Evolutionary conservation across 2,113 vertebrate genomes (phyloP).

Genomic region (Laterallus jamaicensis): DNA sequence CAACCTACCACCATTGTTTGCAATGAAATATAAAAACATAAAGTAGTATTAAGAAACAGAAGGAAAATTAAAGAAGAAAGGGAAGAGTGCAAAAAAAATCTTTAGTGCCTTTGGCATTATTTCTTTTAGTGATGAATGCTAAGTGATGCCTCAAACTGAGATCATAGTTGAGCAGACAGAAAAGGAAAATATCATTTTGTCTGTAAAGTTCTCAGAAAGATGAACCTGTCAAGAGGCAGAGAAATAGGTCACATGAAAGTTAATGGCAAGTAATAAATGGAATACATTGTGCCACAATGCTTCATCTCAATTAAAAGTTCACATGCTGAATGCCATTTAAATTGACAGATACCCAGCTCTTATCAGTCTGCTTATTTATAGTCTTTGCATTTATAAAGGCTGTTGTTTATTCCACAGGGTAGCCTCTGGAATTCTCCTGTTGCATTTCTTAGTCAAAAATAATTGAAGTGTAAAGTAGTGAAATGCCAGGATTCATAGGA

Average conservation of each 20-base stretch:
- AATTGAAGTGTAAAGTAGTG: conserved; percentile 61
- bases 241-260: conserved; percentile 66
- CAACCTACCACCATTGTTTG: not conserved
- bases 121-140: conserved; percentile 45
- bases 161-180: conserved; percentile 49
- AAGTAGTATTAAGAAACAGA: not conserved
- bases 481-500: conserved; percentile 63
- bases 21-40: not conserved
- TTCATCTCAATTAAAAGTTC: conserved; percentile 74
- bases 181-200: conserved; percentile 26
- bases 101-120: conserved; percentile 11
- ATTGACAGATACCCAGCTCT: conserved; percentile 30
- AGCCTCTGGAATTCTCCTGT: conserved; percentile 51
- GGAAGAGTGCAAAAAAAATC: not conserved
- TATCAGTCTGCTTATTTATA: conserved; percentile 37
- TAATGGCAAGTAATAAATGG: conserved; percentile 53
- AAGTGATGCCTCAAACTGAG: conserved; percentile 68
- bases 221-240: conserved; percentile 66
- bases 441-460: conserved; percentile 41
- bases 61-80: not conserved
- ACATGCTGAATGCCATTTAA: conserved; percentile 63
- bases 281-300: conserved; percentile 46
- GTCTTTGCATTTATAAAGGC: conserved; percentile 46
- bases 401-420: conserved; percentile 62
- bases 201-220: conserved; percentile 67